Evolutionary conservation across 1,140 invertebrate species (phyloP).

Genomic region (Brachystomella parvula): DNA sequence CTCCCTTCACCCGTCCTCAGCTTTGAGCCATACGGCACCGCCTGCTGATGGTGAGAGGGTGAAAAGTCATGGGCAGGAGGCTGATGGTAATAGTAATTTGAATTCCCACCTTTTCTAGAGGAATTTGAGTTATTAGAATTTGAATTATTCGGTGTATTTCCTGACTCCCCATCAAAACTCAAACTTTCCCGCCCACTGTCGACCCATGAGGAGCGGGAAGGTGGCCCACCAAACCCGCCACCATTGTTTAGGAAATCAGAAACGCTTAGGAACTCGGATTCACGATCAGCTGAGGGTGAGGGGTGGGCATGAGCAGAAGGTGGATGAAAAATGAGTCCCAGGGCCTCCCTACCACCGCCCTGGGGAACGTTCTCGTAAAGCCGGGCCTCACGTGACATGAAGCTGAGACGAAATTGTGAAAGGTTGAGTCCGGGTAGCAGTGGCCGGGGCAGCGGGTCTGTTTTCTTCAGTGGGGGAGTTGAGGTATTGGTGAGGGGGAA

Average conservation of each 20-base stretch:
- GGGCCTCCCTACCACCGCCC: too few species aligned
- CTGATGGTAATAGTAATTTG: conserved; percentile 12
- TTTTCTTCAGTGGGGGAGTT: too few species aligned
- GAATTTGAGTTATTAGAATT: conserved; percentile 28
- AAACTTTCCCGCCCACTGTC: conserved; percentile 35
- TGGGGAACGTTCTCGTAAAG: conserved; percentile 37
- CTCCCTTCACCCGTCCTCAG: too few species aligned
- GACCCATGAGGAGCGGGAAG: conserved; percentile 29
- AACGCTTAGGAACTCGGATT: conserved; percentile 1
- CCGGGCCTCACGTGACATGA: conserved; percentile 23
- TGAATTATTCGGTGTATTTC: conserved; percentile 20
- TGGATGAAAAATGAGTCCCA: too few species aligned
- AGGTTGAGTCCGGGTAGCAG: not conserved
- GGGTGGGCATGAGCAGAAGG: too few species aligned
- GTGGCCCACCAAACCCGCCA: conserved; percentile 5
- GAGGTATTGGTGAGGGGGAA: too few species aligned
- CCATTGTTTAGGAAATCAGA: not conserved
- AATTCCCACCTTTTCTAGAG: too few species aligned
- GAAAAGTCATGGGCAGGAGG: conserved; percentile 6
- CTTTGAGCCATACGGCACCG: not conserved
- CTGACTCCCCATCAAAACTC: conserved; percentile 35
- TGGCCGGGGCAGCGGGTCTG: not conserved
- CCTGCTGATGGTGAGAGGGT: not conserved
- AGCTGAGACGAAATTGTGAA: conserved; percentile 36
- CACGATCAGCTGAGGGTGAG: conserved; percentile 12